Evolutionary conservation across 1,140 invertebrate genomes (phyloP).

Genomic region (Paraescarpia echinospica): DNA sequence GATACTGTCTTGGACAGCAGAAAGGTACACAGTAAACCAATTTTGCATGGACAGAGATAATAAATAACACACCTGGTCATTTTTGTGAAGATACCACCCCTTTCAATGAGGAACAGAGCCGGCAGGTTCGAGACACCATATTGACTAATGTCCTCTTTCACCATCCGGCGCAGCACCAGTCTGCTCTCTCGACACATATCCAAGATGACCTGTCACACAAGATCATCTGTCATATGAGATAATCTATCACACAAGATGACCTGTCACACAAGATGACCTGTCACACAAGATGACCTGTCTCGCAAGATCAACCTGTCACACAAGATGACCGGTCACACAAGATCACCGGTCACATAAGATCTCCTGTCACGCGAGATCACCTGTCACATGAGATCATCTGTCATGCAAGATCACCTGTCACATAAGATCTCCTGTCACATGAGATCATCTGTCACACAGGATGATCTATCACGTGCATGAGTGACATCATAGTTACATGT

Average conservation of each 20-base stretch:
- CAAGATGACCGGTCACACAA: not conserved
- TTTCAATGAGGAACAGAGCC: slow-evolving; percentile 42
- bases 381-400: too few species aligned
- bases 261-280: not conserved
- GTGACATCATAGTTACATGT: too few species aligned
- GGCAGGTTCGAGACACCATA: slow-evolving; percentile 46
- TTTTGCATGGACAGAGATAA: not conserved
- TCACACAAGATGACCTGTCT: not conserved
- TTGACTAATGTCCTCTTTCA: slow-evolving; percentile 40
- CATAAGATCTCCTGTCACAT: not conserved
- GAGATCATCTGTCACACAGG: too few species aligned
- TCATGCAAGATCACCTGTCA: too few species aligned
- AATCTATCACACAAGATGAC: not conserved
- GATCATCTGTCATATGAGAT: not conserved
- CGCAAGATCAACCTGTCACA: not conserved
- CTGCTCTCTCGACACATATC: slow-evolving; percentile 36
- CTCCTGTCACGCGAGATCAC: too few species aligned
- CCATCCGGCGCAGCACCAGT: slow-evolving; percentile 40
- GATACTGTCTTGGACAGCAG: too few species aligned
- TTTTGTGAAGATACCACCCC: slow-evolving; percentile 41
- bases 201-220: slow-evolving; percentile 42
- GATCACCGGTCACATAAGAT: too few species aligned
- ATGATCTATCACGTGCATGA: not conserved
- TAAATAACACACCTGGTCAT: slow-evolving; percentile 41
- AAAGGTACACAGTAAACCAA: too few species aligned